Percentiles rank a stretch among this genome's conserved stretches.
Evolutionary conservation across 2,888 invertebrate species (phyloP).

Genomic region (Xestia rhomboidea): DNA sequence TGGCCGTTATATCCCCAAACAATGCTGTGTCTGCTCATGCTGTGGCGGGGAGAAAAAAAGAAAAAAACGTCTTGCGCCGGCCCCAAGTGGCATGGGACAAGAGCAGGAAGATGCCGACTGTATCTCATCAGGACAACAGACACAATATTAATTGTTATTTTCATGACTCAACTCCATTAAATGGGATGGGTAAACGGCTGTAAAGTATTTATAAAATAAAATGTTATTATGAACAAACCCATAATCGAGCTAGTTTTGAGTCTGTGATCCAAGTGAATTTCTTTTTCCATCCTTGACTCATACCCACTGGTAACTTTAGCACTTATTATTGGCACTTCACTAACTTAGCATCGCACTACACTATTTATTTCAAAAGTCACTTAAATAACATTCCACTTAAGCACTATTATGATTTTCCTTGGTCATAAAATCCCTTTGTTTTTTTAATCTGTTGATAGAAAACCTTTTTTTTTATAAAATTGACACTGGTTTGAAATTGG

Average conservation of each 20-base stretch:
- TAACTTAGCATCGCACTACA: slow-evolving; percentile 56
- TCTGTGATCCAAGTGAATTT: slow-evolving; percentile 82
- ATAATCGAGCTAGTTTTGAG: slow-evolving; percentile 80
- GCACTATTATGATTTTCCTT: slow-evolving; percentile 25
- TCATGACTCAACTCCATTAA: slow-evolving; percentile 1
- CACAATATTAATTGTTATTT: background rate
- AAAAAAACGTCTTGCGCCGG: background rate
- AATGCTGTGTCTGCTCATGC: no score
- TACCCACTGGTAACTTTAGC: slow-evolving; percentile 67
- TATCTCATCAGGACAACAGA: background rate
- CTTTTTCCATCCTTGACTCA: slow-evolving; percentile 84
- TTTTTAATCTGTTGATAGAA: slow-evolving; percentile 11
- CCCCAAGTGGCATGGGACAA: background rate
- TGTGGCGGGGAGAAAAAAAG: no score
- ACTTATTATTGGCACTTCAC: slow-evolving; percentile 57
- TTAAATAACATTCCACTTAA: slow-evolving; percentile 30
- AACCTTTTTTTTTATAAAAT: background rate
- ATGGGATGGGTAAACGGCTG: background rate
- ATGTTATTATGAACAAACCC: slow-evolving; percentile 78
- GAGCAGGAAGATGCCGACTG: background rate
- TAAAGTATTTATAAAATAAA: slow-evolving; percentile 1
- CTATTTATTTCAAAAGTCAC: slow-evolving; percentile 13
- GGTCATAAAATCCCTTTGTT: background rate
- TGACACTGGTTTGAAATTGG: slow-evolving; percentile 36
- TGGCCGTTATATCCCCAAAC: no score